Percentiles rank a stretch among this genome's conserved stretches.
phyloP scores from a whole-genome alignment of 35 echinoderm and acorn worm genomes.

The Apostichopus parvimensis region DNA sequence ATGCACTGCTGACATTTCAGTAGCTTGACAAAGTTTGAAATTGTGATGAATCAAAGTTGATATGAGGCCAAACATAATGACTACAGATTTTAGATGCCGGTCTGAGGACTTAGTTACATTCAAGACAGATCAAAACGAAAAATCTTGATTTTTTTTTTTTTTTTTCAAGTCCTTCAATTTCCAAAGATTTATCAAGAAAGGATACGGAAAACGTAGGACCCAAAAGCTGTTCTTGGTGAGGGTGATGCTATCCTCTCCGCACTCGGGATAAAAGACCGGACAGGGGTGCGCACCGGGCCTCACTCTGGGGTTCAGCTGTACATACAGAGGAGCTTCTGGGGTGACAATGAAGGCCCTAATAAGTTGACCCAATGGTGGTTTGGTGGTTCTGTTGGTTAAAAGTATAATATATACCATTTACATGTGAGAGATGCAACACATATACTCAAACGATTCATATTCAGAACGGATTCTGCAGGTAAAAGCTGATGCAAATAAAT shows the following conservation, averaged over 20 bases:
- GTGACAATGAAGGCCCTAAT: constrained; percentile 85
- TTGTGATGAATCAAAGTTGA: too few species aligned
- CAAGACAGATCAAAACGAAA: too few species aligned
- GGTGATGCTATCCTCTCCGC: constrained; percentile 72
- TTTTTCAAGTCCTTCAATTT: background rate
- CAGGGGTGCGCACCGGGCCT: constrained; percentile 68
- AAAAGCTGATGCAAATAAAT: too few species aligned
- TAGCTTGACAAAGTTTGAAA: too few species aligned
- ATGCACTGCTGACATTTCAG: too few species aligned
- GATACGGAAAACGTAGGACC: constrained; percentile 91
- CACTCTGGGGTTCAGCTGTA: constrained; percentile 85
- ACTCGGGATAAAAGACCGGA: constrained; percentile 79
- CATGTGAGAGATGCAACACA: too few species aligned
- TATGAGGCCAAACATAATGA: too few species aligned
- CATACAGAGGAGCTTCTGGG: constrained; percentile 74
- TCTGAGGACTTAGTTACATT: too few species aligned
- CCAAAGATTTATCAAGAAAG: constrained; percentile 24
- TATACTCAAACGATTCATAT: too few species aligned
- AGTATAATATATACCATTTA: too few species aligned
- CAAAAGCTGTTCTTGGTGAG: constrained; percentile 78
- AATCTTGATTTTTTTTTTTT: background rate
- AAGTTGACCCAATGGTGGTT: constrained; percentile 87
- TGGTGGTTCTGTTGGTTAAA: constrained; percentile 62
- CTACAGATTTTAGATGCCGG: too few species aligned
- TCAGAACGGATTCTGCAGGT: too few species aligned